Percentiles rank a stretch among this genome's conserved stretches.
phyloP scores from a whole-genome alignment of 2,113 vertebrate species.

The Tenrec ecaudatus region DNA sequence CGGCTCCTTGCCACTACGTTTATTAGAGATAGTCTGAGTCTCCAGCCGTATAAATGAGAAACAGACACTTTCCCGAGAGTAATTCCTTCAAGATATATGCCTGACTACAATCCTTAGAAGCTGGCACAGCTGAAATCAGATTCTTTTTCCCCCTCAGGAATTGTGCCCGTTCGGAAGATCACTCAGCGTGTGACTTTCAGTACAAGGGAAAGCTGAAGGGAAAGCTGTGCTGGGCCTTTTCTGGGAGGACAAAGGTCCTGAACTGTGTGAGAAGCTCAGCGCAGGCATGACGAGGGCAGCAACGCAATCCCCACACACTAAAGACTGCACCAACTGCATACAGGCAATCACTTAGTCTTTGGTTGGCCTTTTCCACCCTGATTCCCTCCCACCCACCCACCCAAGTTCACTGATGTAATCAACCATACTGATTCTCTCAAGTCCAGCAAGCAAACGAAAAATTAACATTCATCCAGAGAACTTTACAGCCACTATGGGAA shows the following conservation, averaged over 20 bases:
- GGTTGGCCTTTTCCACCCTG: background rate
- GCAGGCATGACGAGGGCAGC: background rate
- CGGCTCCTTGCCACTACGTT: conserved; percentile 46
- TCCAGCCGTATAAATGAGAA: conserved; percentile 65
- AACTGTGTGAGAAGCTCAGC: background rate
- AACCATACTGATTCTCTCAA: conserved; percentile 27
- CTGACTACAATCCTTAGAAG: conserved; percentile 72
- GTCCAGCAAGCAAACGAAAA: conserved; percentile 38
- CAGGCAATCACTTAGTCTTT: background rate
- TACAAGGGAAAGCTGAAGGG: background rate
- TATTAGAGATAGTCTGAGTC: conserved; percentile 67
- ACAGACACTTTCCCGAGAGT: conserved; percentile 64
- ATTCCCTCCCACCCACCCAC: background rate
- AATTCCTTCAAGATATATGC: conserved; percentile 67
- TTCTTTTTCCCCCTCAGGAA: conserved; percentile 60
- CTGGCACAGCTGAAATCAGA: conserved; percentile 67
- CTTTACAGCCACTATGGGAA: too few relatives aligned
- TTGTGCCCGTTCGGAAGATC: conserved; percentile 62
- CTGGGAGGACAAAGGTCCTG: conserved; percentile 22
- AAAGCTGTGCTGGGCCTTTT: conserved; percentile 47
- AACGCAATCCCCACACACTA: background rate
- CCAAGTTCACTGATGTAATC: conserved; percentile 27
- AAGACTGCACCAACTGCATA: background rate
- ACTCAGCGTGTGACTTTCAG: conserved; percentile 58
- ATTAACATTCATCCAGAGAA: conserved; percentile 6